Base-by-base conservation (phyloP, 2,113 vertebrate genomes). In the Alosa alosa region DNA sequence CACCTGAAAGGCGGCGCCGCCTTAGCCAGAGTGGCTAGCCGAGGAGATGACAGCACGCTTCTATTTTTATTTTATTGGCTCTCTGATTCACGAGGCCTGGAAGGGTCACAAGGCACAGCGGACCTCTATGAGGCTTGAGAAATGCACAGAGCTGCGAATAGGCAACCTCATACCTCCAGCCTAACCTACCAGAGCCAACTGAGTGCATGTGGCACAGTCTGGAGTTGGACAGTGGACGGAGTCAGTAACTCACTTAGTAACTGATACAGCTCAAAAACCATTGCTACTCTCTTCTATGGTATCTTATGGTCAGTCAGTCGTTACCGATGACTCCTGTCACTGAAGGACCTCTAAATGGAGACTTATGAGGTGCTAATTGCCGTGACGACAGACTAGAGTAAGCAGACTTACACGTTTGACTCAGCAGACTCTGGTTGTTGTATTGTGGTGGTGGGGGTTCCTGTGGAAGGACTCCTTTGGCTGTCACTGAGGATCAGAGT, bases 381-480 rank as follows among this genome's bases (percentile, higher is more conserved):
- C 7, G 41, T 81, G 68, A 50, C 49, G 72, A 41, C 82, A 68
- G 46, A 36, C 50, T 22, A 75, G n/a, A 20, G 83, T 20, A 75
- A 81, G 57, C 44, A 52, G 46, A 84, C 55, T 68, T 45, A 85
- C 84, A 86, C 31, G 83, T n/a, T 84, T 84, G 83, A 88, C 85
- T 81, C 57, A 31, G n/a, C 15, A 17, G 36, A 36, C 64, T 72
- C 55, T 5, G 20, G 4, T 20, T 22, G 50, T 52, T 52, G 11
- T 13, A 10, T 52, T n/a, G 22, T 17, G n/a, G 20, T 20, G 20
- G 60, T 10, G 64, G 64, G 64, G 64, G 64, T 72, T 72, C 64
- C 64, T 25, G 13, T 72, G 64, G 25, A 72, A 72, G 13, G 64
- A 36, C 64, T 25, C 64, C 25, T 72, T 72, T 72, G 25, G 64